A percentile compares a stretch with the other conserved stretches of the same genome.
Evolutionary conservation across 2,888 invertebrate species (phyloP).

Genomic region (Nomada flava): DNA sequence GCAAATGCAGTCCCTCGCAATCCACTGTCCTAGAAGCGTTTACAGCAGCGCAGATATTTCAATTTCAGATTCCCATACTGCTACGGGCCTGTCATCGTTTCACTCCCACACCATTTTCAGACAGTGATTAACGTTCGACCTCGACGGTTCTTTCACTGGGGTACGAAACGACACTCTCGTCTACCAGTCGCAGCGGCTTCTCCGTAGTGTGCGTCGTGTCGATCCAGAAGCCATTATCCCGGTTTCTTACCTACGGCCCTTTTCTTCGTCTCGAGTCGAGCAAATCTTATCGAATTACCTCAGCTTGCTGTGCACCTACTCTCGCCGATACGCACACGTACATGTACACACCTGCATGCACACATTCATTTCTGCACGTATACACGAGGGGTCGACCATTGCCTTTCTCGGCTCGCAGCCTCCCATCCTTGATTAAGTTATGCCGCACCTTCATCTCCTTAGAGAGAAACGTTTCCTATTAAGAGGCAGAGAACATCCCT

Average conservation of each 20-base stretch:
- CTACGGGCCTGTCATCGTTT: too few relatives aligned
- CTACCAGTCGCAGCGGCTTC: conserved; percentile 48
- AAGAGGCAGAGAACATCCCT: conserved; percentile 77
- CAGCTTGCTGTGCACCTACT: conserved; percentile 64
- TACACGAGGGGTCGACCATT: conserved; percentile 60
- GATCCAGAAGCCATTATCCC: conserved; percentile 68
- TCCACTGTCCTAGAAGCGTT: too few relatives aligned
- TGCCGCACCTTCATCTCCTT: conserved; percentile 73
- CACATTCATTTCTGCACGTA: conserved; percentile 14
- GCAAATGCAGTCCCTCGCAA: too few relatives aligned
- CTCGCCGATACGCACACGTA: conserved; percentile 28
- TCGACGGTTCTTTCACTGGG: conserved; percentile 6
- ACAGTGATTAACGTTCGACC: neutral
- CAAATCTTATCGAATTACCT: conserved; percentile 81
- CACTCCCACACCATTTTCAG: neutral
- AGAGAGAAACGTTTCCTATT: conserved; percentile 80
- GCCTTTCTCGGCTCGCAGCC: conserved; percentile 72
- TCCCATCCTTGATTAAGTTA: conserved; percentile 81
- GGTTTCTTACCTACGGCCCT: conserved; percentile 58
- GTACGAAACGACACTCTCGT: conserved; percentile 6
- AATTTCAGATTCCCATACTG: too few relatives aligned
- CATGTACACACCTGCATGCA: conserved; percentile 16
- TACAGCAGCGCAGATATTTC: too few relatives aligned
- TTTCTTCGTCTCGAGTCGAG: conserved; percentile 64
- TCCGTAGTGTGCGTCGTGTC: conserved; percentile 65